Evolutionary conservation across 2,888 invertebrate species (phyloP), one percentile per base, ranked within the genome.

Genomic region (Melanchra persicariae): DNA sequence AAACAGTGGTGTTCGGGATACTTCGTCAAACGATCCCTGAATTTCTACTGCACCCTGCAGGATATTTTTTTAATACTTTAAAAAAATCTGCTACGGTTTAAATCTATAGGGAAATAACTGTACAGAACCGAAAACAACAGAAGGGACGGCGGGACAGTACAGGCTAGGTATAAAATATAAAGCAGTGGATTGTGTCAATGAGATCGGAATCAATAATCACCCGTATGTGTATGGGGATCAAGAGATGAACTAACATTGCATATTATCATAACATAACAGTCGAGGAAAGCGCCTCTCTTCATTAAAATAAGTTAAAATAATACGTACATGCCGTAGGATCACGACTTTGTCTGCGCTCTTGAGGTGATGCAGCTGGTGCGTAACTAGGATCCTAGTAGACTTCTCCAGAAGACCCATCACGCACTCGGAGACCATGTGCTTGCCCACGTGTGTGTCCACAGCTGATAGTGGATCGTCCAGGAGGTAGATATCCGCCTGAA

Each of bases 341-440:
- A 97, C 91, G 61, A 98, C 96, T 76, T 95, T 95, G 89, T 97
- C 97, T 1, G 97, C 97, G 22, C 95, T 90, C 84, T 97, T 97
- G 34, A 98, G 95, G 86, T 97, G 98, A 88, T 98, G 98, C n/a
- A 98, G 93, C 89, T 98, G 98, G 91, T 98, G 98, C 0, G 98
- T 98, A 68, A 98, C 98, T 8, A 98, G 96, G 77, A 98, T 96
- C 54, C 98, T 96, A 2, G 98, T 97, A 87, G 97, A 97, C 70
- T 97, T 93, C 22, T 95, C 93, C 67, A 98, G 92, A 52, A 96
- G 93, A 0, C 96, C 96, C 82, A 93, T 94, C 30, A 98, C 96
- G 79, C 97, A 98, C 90, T 97, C 96, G n/a, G 97, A 96, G 84
- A 98, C 97, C 37, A 98, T 93, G 85, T 97, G 97, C 82, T 97